Evolutionary conservation across 2,113 vertebrate genomes (phyloP).

Genomic region (cat (Felis catus)): F.catus_Fca126_mat1.0 CM031415.1:195868501-195869000

Average conservation of each 20-base stretch:
- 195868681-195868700: not conserved
- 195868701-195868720: not conserved
- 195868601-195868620: not conserved
- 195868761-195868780: not conserved
- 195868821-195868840: not conserved
- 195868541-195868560: not conserved
- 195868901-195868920: not conserved
- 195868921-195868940: too few relatives aligned
- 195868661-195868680: not conserved
- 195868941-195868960: too few relatives aligned
- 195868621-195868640: not conserved
- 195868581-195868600: not conserved
- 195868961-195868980: too few relatives aligned
- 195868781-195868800: not conserved
- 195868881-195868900: not conserved
- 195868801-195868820: not conserved
- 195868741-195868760: not conserved
- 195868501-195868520: not conserved
- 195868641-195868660: not conserved
- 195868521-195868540: not conserved
- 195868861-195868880: not conserved
- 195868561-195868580: not conserved
- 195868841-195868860: not conserved
- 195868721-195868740: not conserved
- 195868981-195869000: too few relatives aligned